phyloP scores from a whole-genome alignment of 2,888 invertebrate genomes.

The Mechanitis messenoides region DNA sequence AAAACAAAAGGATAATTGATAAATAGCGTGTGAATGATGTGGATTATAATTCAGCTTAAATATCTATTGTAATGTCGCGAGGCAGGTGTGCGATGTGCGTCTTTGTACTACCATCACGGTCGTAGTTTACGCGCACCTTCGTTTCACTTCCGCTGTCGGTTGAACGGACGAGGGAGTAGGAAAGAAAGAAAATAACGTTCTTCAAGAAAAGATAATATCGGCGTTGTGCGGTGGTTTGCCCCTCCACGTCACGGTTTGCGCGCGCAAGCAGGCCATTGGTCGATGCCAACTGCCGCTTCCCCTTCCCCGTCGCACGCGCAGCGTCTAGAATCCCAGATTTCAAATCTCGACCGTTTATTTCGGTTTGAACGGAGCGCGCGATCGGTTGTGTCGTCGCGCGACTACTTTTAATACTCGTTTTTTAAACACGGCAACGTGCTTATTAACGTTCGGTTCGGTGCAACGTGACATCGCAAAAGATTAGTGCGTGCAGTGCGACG shows the following conservation, averaged over 20 bases:
- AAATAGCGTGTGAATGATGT: no score
- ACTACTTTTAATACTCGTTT: conserved; percentile 42
- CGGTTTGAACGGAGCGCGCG: conserved; percentile 62
- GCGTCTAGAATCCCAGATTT: conserved; percentile 74
- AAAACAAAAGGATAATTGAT: no score
- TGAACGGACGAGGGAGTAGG: conserved; percentile 66
- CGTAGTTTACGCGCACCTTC: conserved; percentile 70
- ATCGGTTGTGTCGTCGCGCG: conserved; percentile 48
- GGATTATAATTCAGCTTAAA: neutral
- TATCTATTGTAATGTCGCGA: conserved; percentile 1
- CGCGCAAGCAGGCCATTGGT: conserved; percentile 59
- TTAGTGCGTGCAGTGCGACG: conserved; percentile 71
- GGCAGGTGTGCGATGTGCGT: conserved; percentile 32
- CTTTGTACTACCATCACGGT: conserved; percentile 36
- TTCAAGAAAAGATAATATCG: conserved; percentile 70
- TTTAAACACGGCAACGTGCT: conserved; percentile 67
- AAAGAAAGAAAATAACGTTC: conserved; percentile 74
- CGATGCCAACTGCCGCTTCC: conserved; percentile 35
- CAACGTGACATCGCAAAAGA: conserved; percentile 66
- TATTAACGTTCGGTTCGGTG: conserved; percentile 60
- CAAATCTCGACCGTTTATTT: conserved; percentile 78
- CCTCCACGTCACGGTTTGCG: conserved; percentile 59
- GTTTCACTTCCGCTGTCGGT: conserved; percentile 73
- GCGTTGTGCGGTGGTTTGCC: conserved; percentile 44
- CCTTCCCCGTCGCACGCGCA: conserved; percentile 60